A percentile compares a stretch with the other conserved stretches of the same genome.
Conservation (phyloP, 2,113 vertebrate genomes). For the Pungitius pungitius region DNA sequence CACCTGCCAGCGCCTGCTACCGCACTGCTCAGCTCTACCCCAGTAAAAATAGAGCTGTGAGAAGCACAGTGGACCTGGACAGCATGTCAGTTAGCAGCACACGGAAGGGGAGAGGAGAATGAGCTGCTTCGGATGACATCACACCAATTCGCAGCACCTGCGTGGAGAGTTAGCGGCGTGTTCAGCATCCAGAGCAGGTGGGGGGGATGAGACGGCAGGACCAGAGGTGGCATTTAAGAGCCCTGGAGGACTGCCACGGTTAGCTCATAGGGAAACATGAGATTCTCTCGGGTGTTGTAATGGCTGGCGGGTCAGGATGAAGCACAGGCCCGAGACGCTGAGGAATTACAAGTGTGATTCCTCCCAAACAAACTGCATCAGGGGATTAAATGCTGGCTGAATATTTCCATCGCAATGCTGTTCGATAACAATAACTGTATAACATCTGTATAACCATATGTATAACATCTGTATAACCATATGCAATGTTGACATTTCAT, state of each 20-base stretch:
- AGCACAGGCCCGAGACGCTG: conserved; percentile 35
- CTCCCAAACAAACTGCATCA: conserved; percentile 7
- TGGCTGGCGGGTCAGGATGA: conserved; percentile 50
- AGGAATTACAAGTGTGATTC: conserved; percentile 55
- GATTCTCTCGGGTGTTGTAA: conserved; percentile 52
- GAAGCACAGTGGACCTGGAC: conserved; percentile 37
- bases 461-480: neutral
- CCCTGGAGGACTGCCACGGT: conserved; percentile 66
- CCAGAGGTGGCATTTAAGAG: conserved; percentile 66
- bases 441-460: neutral
- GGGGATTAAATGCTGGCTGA: conserved; percentile 40
- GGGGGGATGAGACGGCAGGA: conserved; percentile 31
- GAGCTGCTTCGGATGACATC: conserved; percentile 60
- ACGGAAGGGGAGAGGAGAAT: conserved; percentile 37
- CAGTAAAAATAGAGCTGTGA: conserved; percentile 56
- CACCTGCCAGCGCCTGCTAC: conserved; percentile 49
- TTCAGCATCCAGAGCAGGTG: conserved; percentile 54
- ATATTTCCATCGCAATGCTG: conserved; percentile 12
- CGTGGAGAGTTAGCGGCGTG: conserved; percentile 55
- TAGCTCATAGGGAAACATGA: conserved; percentile 70
- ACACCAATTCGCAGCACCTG: conserved; percentile 66
- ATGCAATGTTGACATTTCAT: conserved; percentile 7
- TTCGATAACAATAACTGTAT: too few relatives aligned
- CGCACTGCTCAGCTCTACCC: conserved; percentile 34
- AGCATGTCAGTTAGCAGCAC: conserved; percentile 38